Evolutionary conservation across 2,113 vertebrate genomes (phyloP).

Genomic region (Gopherus evgoodei): DNA sequence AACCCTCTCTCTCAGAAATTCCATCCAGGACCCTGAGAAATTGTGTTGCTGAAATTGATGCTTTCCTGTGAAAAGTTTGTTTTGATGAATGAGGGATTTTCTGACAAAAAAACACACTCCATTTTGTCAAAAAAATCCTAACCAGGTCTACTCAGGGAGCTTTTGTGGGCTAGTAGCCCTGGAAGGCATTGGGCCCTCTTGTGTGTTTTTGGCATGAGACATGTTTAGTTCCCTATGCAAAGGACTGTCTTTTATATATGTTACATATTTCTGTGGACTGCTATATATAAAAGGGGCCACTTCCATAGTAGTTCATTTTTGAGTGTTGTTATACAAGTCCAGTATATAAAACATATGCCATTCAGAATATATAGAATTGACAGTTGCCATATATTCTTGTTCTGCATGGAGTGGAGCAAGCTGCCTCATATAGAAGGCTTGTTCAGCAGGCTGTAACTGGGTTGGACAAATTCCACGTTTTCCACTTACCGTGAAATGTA

Average conservation of each 20-base stretch:
- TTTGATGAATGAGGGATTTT: neutral
- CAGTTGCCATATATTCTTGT: neutral
- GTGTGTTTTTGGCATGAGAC: neutral
- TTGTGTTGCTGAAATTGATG: neutral
- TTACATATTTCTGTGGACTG: neutral
- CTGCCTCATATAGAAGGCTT: neutral
- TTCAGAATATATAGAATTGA: neutral
- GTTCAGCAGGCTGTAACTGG: neutral
- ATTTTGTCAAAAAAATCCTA: neutral
- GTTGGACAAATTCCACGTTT: neutral
- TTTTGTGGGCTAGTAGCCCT: neutral
- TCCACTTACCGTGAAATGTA: neutral
- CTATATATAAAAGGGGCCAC: neutral
- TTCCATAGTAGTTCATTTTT: neutral
- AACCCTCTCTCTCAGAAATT: neutral
- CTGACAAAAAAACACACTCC: too few species aligned
- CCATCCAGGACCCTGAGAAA: neutral
- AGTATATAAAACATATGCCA: neutral
- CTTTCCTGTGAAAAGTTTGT: neutral
- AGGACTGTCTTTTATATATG: neutral
- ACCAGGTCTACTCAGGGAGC: neutral
- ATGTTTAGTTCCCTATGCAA: neutral
- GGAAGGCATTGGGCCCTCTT: neutral
- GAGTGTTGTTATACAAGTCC: neutral
- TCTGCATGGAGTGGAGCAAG: neutral